Evolutionary conservation across 1,140 invertebrate genomes (phyloP), one percentile per base, ranked within the genome.

Genomic region (Octopus sinensis): DNA sequence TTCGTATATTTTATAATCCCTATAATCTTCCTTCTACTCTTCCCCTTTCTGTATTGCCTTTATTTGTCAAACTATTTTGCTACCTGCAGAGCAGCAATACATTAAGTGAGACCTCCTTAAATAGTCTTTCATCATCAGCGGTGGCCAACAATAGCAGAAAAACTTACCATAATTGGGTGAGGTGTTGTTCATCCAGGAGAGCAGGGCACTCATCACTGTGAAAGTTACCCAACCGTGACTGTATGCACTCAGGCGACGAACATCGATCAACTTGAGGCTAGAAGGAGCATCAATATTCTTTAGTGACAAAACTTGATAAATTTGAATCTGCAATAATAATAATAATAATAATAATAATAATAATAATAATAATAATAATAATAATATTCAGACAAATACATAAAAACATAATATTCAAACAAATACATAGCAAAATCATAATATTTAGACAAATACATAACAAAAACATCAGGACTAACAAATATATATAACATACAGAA

Each of bases 141-240:
- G 68, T 71, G 12, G 68, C 68, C n/a, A 71, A 71, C n/a, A 71
- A 13, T 23, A 43, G 30, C 30, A 43, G 30, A 43, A 43, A 43
- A 54, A 87, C 84, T 83, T 86, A 91, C 88, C 91, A 83, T 88
- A 84, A 82, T 90, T 88, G 10, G 83, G 80, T 73, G 82, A 81
- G 51, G 87, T 83, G 13, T 90, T 87, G 84, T 90, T 89, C 12
- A 91, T 85, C 92, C 92, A 93, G 43, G 89, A 84, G 5, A 87
- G 71, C 6, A 92, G 91, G 6, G 92, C 91, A 79, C 88, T 85
- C 80, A 89, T 91, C 2, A 93, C 92, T 75, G 91, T 91, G 85
- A 93, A 93, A 12, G 93, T 92, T 86, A 93, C 90, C 93, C 93
- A 94, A 17, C 93, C 93, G 52, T 91, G 91, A 13, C 89, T 90